These are phyloP conservation scores for Mallotus villosus DNA, from an alignment of 2,797 vertebrate species.

Conservation along the genomic window DNA sequence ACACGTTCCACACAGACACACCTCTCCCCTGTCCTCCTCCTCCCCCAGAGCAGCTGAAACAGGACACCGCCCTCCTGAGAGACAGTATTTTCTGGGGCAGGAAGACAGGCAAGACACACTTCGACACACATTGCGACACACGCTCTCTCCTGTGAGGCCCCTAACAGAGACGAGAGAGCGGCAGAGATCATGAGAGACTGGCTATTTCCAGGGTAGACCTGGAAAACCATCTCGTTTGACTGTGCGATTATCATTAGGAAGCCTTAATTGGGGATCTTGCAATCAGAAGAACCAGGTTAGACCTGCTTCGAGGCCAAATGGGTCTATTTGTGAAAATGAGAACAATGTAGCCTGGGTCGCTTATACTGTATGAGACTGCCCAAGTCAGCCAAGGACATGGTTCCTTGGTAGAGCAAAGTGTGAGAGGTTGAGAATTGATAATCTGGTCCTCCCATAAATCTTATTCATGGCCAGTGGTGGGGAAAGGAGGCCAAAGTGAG, in stretches of 20 bases:
- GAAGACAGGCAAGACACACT: neutral
- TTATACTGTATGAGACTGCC: neutral
- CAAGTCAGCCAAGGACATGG: neutral
- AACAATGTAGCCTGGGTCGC: neutral
- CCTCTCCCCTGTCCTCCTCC: conserved; percentile 1
- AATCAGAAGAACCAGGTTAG: neutral
- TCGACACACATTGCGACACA: neutral
- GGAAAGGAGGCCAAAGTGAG: neutral
- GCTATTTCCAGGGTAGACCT: neutral
- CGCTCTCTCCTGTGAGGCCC: neutral
- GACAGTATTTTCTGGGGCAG: neutral
- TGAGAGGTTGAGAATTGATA: neutral
- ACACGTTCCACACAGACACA: neutral
- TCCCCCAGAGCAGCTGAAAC: neutral
- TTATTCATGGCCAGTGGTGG: neutral
- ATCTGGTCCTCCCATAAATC: too few species aligned
- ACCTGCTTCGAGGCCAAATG: neutral
- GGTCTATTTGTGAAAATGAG: neutral
- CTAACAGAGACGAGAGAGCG: too few species aligned
- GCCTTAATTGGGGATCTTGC: neutral
- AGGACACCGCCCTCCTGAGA: neutral
- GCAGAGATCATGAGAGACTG: neutral
- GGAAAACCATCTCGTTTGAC: neutral
- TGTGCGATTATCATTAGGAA: neutral
- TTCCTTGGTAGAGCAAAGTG: neutral